A percentile compares a stretch with the other conserved stretches of the same genome.
These are phyloP conservation scores for Candidula unifasciata DNA, from an alignment of 2,888 invertebrate species.

Conservation along the genomic window DNA sequence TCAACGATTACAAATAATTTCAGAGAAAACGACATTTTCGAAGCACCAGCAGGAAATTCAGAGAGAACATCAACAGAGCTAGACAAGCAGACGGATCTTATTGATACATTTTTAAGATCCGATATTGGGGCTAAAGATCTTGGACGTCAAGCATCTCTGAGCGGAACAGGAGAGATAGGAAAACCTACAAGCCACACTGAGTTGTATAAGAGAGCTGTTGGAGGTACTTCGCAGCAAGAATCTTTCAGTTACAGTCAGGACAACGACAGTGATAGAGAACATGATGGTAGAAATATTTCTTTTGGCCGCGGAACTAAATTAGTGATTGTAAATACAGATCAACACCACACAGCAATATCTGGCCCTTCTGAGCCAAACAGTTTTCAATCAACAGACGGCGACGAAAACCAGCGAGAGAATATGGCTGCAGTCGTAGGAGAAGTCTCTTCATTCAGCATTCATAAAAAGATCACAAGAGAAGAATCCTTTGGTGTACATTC, in stretches of 20 bases:
- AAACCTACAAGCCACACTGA: background rate
- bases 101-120: conserved; percentile 1
- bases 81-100: background rate
- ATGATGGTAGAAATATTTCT: background rate
- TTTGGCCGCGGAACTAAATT: background rate
- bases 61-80: background rate
- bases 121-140: background rate
- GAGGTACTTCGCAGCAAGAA: background rate
- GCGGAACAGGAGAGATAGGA: background rate
- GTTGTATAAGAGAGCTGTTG: background rate
- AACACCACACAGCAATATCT: background rate
- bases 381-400: background rate
- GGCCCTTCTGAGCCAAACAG: background rate
- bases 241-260: background rate
- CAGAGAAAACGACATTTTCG: background rate
- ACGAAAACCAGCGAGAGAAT: background rate
- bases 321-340: background rate
- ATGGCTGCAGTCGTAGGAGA: conserved; percentile 51
- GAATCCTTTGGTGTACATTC: conserved; percentile 1
- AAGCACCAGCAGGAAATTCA: background rate
- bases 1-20: background rate
- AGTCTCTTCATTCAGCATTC: conserved; percentile 44
- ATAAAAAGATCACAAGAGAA: conserved; percentile 26
- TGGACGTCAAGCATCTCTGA: background rate
- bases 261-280: background rate